Evolutionary conservation across 2,888 invertebrate species (phyloP).

Genomic region (Ceraclea dissimilis): DNA sequence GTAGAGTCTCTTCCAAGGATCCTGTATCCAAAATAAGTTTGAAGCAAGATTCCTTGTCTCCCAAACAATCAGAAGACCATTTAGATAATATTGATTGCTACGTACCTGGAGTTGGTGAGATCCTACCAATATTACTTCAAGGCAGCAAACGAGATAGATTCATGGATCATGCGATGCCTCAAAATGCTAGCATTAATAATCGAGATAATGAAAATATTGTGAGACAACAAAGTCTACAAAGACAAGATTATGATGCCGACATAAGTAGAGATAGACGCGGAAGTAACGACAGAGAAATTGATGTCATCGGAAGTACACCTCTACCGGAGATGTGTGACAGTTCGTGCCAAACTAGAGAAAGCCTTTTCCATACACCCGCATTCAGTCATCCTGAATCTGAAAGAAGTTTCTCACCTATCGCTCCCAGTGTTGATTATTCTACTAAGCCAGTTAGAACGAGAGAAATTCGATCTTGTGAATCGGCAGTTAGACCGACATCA

Average conservation of each 20-base stretch:
- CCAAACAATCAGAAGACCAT: constrained; percentile 11
- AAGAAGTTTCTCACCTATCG: constrained; percentile 25
- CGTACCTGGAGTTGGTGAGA: constrained; percentile 39
- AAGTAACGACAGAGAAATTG: constrained; percentile 21
- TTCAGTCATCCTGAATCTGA: constrained; percentile 19
- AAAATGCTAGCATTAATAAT: constrained; percentile 20
- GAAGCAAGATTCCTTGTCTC: constrained; percentile 20
- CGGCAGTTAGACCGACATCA: constrained; percentile 33
- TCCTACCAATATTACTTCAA: constrained; percentile 21
- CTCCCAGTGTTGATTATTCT: constrained; percentile 27
- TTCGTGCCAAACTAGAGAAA: constrained; percentile 78
- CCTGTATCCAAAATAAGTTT: constrained; percentile 32
- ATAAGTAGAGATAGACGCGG: neutral
- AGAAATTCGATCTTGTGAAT: constrained; percentile 28
- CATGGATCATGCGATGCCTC: constrained; percentile 6
- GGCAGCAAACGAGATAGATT: constrained; percentile 14
- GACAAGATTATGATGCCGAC: constrained; percentile 18
- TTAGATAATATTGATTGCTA: constrained; percentile 32
- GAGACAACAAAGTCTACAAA: constrained; percentile 19
- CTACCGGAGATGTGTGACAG: constrained; percentile 61
- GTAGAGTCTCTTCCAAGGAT: constrained; percentile 38
- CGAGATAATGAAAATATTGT: constrained; percentile 22
- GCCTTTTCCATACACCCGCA: constrained; percentile 50
- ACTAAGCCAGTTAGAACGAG: constrained; percentile 17
- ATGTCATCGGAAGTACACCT: constrained; percentile 28